Base-by-base conservation (phyloP, 2,888 invertebrate genomes). In the Tricholauxania praeusta region DNA sequence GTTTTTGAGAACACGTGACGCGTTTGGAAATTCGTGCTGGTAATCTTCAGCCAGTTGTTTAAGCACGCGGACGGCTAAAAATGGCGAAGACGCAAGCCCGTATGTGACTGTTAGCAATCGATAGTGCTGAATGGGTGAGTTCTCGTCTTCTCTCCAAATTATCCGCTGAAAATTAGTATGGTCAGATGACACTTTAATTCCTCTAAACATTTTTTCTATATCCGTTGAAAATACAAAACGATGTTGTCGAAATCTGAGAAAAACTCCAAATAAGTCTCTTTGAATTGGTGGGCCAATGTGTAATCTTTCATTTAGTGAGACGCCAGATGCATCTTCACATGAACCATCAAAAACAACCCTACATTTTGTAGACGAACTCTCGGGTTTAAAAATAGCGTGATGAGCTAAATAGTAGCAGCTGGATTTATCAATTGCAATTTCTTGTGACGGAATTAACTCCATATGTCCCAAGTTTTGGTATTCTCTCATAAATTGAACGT, bases 401-500 rank as follows among this genome's bases (percentile, higher is more conserved):
- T 55, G 55, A 17, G 55, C 68, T n/a, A 77, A 60, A 39, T 78
- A 79, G 63, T 74, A 76, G 53, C 62, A 68, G 14, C 74, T 70
- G n/a, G 51, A 52, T 22, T 51, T 59, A 4, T 49, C 68, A 12
- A 68, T 66, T 15, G 71, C 49, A 14, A 71, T 28, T 60, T 78
- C 68, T 28, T 63, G 12, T 8, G 60, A 12, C 3, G 62, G 28
- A 22, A 77, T 47, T n/a, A 53, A 49, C 32, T 63, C 66, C 76
- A 78, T 76, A n/a, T 77, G 76, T 12, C 74, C 75, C 28, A 75
- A 63, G 4, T 22, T 49, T 14, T 75, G 19, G 69, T 79, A 76
- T 32, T 76, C 76, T 1, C 72, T 49, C 52, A 79, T 59, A 65
- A 79, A 77, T 8, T 66, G 28, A 28, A 64, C 59, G 55, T 78